Evolutionary conservation across 1,140 invertebrate species (phyloP).

Genomic region (Solenopsis invicta): DNA sequence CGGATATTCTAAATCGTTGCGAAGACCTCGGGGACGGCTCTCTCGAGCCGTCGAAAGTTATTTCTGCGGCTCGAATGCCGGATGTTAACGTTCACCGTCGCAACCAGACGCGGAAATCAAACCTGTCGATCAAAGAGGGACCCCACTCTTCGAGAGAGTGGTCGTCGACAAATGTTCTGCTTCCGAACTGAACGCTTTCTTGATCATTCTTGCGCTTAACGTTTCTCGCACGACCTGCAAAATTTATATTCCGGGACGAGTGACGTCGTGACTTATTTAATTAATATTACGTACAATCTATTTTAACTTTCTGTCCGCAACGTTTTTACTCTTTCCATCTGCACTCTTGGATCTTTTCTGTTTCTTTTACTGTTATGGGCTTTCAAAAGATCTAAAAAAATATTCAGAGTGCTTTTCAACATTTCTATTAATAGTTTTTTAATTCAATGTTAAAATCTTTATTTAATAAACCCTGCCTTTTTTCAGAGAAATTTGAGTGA

Average conservation of each 20-base stretch:
- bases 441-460: too few relatives aligned
- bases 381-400: too few relatives aligned
- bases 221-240: not conserved
- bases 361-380: too few relatives aligned
- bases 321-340: too few relatives aligned
- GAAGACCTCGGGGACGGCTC: not conserved
- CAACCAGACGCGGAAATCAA: constrained; percentile 57
- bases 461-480: too few relatives aligned
- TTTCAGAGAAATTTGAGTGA: too few relatives aligned
- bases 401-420: too few relatives aligned
- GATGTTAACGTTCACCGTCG: constrained; percentile 39
- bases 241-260: not conserved
- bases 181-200: constrained; percentile 9
- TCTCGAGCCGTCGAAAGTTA: constrained; percentile 32
- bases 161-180: constrained; percentile 9
- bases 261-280: too few relatives aligned
- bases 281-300: too few relatives aligned
- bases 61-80: constrained; percentile 41
- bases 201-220: constrained; percentile 10
- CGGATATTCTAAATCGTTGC: constrained; percentile 58
- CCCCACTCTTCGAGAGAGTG: not conserved
- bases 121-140: constrained; percentile 45
- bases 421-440: too few relatives aligned
- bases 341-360: too few relatives aligned
- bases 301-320: too few relatives aligned